Conservation (phyloP, 1,140 invertebrate genomes). For the Mamestra configurata region DNA sequence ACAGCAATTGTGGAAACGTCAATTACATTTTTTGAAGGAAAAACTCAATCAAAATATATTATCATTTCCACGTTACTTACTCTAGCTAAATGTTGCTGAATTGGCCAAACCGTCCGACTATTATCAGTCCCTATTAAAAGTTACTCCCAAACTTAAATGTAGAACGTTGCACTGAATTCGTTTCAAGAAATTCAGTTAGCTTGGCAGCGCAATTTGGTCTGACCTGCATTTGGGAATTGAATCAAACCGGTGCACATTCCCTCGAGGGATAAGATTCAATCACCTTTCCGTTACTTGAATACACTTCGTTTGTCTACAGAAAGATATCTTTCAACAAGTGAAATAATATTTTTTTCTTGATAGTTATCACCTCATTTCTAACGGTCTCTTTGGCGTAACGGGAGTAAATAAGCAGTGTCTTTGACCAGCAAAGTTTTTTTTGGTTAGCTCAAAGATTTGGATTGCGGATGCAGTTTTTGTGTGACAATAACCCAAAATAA, state of each 20-base stretch:
- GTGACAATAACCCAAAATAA: no score
- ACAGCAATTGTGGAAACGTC: no score
- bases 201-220: conserved; percentile 15
- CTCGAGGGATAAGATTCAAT: conserved; percentile 29
- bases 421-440: no score
- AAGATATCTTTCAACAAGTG: background rate
- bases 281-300: conserved; percentile 5
- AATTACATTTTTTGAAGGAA: no score
- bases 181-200: conserved; percentile 19
- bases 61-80: no score
- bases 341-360: background rate
- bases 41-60: no score
- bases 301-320: background rate
- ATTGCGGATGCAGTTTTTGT: no score
- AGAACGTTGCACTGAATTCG: conserved; percentile 20
- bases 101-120: background rate
- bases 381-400: background rate
- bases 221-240: conserved; percentile 43
- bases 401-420: no score
- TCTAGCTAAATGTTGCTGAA: background rate
- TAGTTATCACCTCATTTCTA: background rate
- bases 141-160: conserved; percentile 14
- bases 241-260: conserved; percentile 43
- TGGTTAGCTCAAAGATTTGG: no score
- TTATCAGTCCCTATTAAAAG: conserved; percentile 6